Evolutionary conservation across 35 echinoderm and acorn worm species (phyloP), one percentile per base, ranked within the genome.

Genomic region (Stichopus chloronotus): DNA sequence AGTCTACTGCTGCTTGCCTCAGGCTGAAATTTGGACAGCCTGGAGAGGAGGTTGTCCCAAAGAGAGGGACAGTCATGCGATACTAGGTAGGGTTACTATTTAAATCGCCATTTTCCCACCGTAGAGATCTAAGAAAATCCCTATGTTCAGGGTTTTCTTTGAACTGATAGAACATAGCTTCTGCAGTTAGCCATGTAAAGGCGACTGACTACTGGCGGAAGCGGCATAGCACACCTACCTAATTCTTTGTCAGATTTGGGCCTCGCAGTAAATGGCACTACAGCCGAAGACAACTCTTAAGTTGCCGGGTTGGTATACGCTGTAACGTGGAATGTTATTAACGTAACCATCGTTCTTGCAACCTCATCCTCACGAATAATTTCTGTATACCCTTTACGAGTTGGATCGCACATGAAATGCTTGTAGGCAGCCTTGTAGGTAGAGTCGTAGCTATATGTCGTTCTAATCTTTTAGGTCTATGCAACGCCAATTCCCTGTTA

Each of bases 61-160:
- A n/a, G n/a, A n/a, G n/a, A n/a, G n/a, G n/a, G n/a, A n/a, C n/a
- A n/a, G n/a, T n/a, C n/a, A n/a, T n/a, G n/a, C n/a, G n/a, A n/a
- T n/a, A n/a, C n/a, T n/a, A n/a, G n/a, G n/a, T n/a, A 12, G 17
- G 56, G 12, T 79, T 74, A 57, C 7, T 69, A 14, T 59, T 9
- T 3, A 82, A 43, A 60, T 95, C 72, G 61, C 87, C 94, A 85
- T 93, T 58, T 1, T 88, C 59, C 89, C 93, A 96, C 95, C 95
- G 92, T 4, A 96, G 90, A 63, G 83, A 96, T 57, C 93, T 79
- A 53, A 96, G 61, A 57, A 63, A 83, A 85, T 96, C 90, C 9
- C 93, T 53, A 83, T 96, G 83, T 55, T 92, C 72, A 19, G 83
- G 30, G 78, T 90, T 72, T 4, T 93, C 95, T 17, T 20, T 58